Conservation (phyloP, 1,140 invertebrate species). For the Wasmannia auropunctata region DNA sequence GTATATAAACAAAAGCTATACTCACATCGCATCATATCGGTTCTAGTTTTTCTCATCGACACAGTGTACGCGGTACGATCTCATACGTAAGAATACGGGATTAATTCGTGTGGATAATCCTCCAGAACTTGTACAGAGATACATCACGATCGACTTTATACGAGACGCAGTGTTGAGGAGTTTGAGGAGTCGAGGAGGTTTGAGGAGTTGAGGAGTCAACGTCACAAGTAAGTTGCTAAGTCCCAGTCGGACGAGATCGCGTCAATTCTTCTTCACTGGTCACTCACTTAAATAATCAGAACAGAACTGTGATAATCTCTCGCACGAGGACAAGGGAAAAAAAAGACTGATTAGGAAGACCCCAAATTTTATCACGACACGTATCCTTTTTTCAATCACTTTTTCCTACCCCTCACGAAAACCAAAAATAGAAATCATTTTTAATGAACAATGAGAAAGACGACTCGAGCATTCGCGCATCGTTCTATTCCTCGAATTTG, state of each 20-base stretch:
- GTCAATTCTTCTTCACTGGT: slow-evolving; percentile 59
- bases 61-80: slow-evolving; percentile 19
- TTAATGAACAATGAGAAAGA: background rate
- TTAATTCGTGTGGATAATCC: slow-evolving; percentile 21
- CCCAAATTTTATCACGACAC: slow-evolving; percentile 44
- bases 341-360: slow-evolving; percentile 70
- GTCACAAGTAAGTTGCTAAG: slow-evolving; percentile 9
- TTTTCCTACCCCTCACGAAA: background rate
- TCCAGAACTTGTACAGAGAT: no score
- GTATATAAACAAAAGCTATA: slow-evolving; percentile 32
- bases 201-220: no score
- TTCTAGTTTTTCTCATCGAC: slow-evolving; percentile 72
- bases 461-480: background rate
- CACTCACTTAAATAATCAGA: slow-evolving; percentile 14
- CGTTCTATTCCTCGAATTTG: background rate
- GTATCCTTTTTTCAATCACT: background rate
- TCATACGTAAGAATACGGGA: slow-evolving; percentile 5
- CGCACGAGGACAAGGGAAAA: slow-evolving; percentile 37
- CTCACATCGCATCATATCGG: slow-evolving; percentile 34
- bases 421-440: background rate
- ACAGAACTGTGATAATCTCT: slow-evolving; percentile 69
- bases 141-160: no score
- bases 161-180: no score
- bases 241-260: slow-evolving; percentile 54
- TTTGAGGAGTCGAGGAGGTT: no score